Base-by-base conservation (phyloP, 2,888 invertebrate species). In the Drosophila prolongata region DNA sequence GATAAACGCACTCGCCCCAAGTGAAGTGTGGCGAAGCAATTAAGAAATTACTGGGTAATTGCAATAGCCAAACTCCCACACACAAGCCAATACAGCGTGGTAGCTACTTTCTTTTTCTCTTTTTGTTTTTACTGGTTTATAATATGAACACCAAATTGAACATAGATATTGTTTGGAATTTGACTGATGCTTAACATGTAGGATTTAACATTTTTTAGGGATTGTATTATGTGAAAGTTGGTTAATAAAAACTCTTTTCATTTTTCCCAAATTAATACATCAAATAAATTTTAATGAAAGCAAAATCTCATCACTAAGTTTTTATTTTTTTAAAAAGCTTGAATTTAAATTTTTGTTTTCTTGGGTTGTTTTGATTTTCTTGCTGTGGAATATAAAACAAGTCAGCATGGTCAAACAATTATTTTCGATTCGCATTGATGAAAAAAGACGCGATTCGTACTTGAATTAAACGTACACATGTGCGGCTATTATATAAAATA, bases 371-470 rank as follows among this genome's bases (percentile, higher is more conserved):
- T 13, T 42, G 60, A 40, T 16, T 62, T 50, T 27, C 47, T n/a
- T 27, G 34, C 37, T 52, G 71, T 34, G 55, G 72, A 76, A 77
- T 76, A 72, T 67, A 73, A 43, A 47, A 37, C 19, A 50, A 65
- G 52, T 27, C 34, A 58, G 52, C 70, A 71, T 59, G 80, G 82
- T 70, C 80, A 78, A 72, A 77, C 80, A 82, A 83, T 83, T 78
- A 86, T 78, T 78, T 85, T 86, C 64, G 78, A 78, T 78, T 82
- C 73, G 85, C 82, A 87, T 81, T 79, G 72, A 78, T 78, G 74
- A 71, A 82, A 84, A 85, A 75, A 54, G 69, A 66, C 76, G 71
- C 76, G 52, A 79, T 46, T 60, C 66, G 80, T 83, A 86, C 80
- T 77, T 80, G 80, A 82, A 79, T 70, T 56, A 47, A 56, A 64